Percentiles rank a stretch among this genome's conserved stretches.
phyloP scores from a whole-genome alignment of 2,113 vertebrate genomes.

The Ptilonorhynchus violaceus region DNA sequence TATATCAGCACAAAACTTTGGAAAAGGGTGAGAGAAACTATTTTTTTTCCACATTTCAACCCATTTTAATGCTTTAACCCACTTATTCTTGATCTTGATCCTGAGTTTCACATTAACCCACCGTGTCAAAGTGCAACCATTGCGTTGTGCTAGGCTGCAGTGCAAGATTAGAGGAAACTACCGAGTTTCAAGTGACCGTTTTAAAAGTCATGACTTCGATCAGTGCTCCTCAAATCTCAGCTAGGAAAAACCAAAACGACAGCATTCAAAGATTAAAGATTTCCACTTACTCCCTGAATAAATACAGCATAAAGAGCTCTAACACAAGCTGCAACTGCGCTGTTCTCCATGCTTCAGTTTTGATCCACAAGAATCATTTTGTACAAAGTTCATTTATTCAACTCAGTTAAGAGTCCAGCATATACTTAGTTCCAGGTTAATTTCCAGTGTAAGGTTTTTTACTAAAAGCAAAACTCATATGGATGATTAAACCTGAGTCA shows the following conservation, averaged over 20 bases:
- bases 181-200: not conserved
- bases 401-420: not conserved
- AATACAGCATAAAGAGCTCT: not conserved
- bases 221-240: not conserved
- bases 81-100: not conserved
- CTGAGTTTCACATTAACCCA: not conserved
- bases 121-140: rapidly evolving
- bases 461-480: not conserved
- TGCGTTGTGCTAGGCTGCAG: not conserved
- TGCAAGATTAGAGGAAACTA: not conserved
- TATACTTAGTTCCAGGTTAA: not conserved
- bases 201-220: not conserved
- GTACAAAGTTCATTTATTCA: not conserved
- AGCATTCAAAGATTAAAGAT: not conserved
- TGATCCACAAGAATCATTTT: not conserved
- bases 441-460: not conserved
- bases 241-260: not conserved
- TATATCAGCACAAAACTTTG: not conserved
- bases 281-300: not conserved
- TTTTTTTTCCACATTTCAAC: not conserved
- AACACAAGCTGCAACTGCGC: not conserved
- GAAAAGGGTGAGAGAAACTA: not conserved
- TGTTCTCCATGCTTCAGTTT: not conserved
- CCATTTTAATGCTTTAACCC: not conserved
- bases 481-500: not conserved